Evolutionary conservation across 2,888 invertebrate species (phyloP), one percentile per base, ranked within the genome.

Genomic region (Gymnoscelis rufifasciata): DNA sequence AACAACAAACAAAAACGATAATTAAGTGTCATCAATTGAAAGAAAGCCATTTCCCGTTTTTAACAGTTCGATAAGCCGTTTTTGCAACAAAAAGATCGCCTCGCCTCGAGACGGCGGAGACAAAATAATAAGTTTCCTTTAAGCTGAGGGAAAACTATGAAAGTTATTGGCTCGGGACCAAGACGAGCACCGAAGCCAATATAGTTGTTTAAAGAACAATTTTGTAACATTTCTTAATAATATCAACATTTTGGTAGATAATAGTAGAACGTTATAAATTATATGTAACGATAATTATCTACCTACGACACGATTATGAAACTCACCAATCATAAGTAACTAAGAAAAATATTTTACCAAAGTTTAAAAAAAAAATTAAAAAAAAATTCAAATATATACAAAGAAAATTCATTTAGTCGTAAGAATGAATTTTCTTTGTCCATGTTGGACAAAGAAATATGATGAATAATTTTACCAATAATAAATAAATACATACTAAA

Each of bases 61-160:
- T 43, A 51, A 52, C 47, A 54, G 51, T 52, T 51, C 48, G 48
- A 49, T 52, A 57, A 57, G 54, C 47, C 51, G 45, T 38, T 47
- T 43, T 45, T 39, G 43, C 45, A 38, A 54, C 51, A 57, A 57
- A 53, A 57, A 54, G 54, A 57, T 47, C 48, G 47, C 30, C 14
- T 47, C 46, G 27, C 42, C 51, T 43, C 51, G 49, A 38, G 54
- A 54, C 43, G 47, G 49, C 38, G 52, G 46, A 55, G 57, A 56
- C 56, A 58, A 58, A 54, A 58, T 52, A 58, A 56, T 56, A 54
- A 58, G 58, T 58, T 58, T 58, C 51, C 56, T 56, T 52, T 56
- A 58, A 58, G 58, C 58, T 54, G 44, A 49, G 51, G 35, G 51
- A 47, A 54, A 58, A 56, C 54, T 50, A 51, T 52, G 47, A 45